These are phyloP conservation scores for Solen grandis DNA, from an alignment of 1,140 invertebrate genomes.

Conservation along the genomic window DNA sequence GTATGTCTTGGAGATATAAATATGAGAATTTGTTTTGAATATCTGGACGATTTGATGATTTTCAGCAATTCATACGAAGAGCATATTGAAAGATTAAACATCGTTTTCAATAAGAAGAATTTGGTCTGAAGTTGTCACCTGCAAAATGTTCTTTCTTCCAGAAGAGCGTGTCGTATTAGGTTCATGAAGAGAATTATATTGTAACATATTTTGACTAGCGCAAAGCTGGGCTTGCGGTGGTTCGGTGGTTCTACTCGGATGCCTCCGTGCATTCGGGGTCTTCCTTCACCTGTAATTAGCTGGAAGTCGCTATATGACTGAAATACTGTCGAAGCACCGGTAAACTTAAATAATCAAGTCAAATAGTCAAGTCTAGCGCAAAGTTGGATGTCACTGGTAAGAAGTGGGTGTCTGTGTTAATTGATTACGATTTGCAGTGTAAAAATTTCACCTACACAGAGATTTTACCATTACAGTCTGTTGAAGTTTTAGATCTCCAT, in stretches of 20 bases:
- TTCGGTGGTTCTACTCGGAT: no score
- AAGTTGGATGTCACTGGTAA: not conserved
- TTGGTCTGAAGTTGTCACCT: conserved; percentile 43
- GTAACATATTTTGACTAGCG: not conserved
- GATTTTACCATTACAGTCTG: no score
- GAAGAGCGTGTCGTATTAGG: conserved; percentile 54
- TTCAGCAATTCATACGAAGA: conserved; percentile 2
- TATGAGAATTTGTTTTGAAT: conserved; percentile 7
- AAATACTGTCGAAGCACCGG: no score
- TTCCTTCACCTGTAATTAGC: no score
- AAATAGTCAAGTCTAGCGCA: not conserved
- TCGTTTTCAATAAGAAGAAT: not conserved
- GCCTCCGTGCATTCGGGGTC: no score
- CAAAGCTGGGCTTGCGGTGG: not conserved
- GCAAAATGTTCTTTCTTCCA: conserved; percentile 28
- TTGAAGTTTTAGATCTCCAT: no score
- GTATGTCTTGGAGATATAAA: not conserved
- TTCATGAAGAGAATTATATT: conserved; percentile 50
- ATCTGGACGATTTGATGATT: conserved; percentile 7
- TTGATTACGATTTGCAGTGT: no score
- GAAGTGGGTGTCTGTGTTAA: not conserved
- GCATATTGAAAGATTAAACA: not conserved
- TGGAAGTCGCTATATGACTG: no score
- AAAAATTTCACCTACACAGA: no score
- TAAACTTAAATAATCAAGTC: no score